These are phyloP conservation scores for Mimachlamys varia DNA, from an alignment of 2,888 invertebrate genomes.

Conservation along the genomic window DNA sequence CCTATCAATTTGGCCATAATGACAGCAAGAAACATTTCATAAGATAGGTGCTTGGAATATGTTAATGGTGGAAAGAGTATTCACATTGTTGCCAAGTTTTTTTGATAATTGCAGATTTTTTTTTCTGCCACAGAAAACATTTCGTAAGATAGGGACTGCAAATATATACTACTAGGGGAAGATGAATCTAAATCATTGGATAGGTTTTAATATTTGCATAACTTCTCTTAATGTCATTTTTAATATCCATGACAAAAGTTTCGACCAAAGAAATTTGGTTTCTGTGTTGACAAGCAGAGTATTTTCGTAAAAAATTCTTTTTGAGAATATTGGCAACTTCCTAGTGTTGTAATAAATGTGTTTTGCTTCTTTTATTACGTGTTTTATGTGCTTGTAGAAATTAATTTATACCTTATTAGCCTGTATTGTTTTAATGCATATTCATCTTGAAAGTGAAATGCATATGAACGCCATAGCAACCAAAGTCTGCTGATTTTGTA, in stretches of 20 bases:
- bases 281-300: not conserved
- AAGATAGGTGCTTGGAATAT: not conserved
- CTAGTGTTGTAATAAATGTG: not conserved
- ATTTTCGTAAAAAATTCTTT: not conserved
- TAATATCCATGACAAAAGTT: not conserved
- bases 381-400: too few relatives aligned
- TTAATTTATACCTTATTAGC: too few relatives aligned
- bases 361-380: too few relatives aligned
- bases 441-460: too few relatives aligned
- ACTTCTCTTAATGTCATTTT: not conserved
- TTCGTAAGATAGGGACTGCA: too few relatives aligned
- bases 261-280: not conserved
- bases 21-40: not conserved
- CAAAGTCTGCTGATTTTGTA: conserved; percentile 24
- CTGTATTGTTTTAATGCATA: too few relatives aligned
- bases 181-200: not conserved
- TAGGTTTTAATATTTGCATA: too few relatives aligned
- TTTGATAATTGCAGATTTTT: too few relatives aligned
- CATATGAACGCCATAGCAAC: not conserved
- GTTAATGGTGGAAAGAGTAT: too few relatives aligned
- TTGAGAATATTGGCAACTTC: not conserved
- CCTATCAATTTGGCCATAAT: not conserved
- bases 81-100: too few relatives aligned
- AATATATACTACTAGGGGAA: too few relatives aligned
- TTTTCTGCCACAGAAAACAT: too few relatives aligned